These are phyloP conservation scores for Calypte anna DNA, from an alignment of 2,113 vertebrate genomes.

Conservation along the genomic window DNA sequence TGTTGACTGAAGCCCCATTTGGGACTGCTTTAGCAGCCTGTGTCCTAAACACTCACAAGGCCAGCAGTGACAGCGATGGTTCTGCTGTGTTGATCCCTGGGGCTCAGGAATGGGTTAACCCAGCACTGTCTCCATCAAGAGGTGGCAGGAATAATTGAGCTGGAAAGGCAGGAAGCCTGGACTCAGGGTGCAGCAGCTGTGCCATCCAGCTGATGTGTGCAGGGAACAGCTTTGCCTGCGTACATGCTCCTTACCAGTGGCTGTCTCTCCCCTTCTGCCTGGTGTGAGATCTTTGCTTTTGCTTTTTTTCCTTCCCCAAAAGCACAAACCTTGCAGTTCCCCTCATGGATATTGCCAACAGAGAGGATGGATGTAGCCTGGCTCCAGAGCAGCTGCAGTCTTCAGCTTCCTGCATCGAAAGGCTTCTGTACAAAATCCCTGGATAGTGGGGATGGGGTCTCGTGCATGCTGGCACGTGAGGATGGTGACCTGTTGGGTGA, in stretches of 20 bases:
- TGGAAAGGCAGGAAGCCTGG: not conserved
- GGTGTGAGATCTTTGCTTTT: not conserved
- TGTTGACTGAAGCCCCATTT: not conserved
- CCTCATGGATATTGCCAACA: accelerated
- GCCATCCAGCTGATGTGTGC: not conserved
- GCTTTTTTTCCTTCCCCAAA: not conserved
- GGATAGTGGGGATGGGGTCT: not conserved
- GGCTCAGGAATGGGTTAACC: not conserved
- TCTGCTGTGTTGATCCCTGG: not conserved
- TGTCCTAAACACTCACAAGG: not conserved
- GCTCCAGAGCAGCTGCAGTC: accelerated
- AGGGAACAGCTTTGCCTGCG: not conserved
- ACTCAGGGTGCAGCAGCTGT: not conserved
- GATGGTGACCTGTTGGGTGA: not conserved
- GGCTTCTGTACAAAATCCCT: not conserved
- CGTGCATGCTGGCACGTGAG: accelerated
- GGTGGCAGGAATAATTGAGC: not conserved
- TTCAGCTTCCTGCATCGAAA: accelerated
- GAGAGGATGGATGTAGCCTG: not conserved
- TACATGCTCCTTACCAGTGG: not conserved
- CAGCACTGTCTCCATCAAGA: not conserved
- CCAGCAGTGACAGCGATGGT: not conserved
- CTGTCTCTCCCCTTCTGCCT: not conserved
- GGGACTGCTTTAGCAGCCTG: not conserved
- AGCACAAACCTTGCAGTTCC: not conserved